Conservation (phyloP, 2,113 vertebrate species). For the Oriolus oriolus region DNA sequence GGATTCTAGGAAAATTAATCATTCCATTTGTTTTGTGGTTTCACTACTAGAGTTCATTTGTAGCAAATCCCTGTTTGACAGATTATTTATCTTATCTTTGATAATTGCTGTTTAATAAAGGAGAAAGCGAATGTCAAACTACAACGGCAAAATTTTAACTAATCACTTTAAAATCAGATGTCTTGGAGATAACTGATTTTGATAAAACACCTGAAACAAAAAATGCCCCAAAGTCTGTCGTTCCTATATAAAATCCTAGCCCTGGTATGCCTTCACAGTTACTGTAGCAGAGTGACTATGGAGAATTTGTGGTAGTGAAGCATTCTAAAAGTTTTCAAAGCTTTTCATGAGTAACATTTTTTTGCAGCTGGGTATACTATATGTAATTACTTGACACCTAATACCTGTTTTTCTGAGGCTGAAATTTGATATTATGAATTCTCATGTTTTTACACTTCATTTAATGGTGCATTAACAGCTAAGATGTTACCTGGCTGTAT, state of each 20-base stretch:
- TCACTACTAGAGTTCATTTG: not conserved
- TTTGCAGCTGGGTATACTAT: not conserved
- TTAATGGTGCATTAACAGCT: not conserved
- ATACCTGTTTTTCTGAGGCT: not conserved
- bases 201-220: not conserved
- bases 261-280: not conserved
- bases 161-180: not conserved
- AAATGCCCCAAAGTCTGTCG: accelerated
- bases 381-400: not conserved
- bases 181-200: not conserved
- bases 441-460: not conserved
- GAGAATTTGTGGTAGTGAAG: not conserved
- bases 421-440: not conserved
- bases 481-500: not conserved
- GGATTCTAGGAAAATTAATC: not conserved
- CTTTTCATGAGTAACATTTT: not conserved
- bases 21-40: not conserved
- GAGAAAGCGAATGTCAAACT: not conserved
- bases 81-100: not conserved
- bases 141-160: not conserved
- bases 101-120: not conserved
- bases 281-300: not conserved
- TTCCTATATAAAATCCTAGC: not conserved
- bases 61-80: not conserved
- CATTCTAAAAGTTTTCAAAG: not conserved